A percentile compares a stretch with the other conserved stretches of the same genome.
Conservation (phyloP, 2,888 invertebrate genomes). For the Harpagoxenus sublaevis region DNA sequence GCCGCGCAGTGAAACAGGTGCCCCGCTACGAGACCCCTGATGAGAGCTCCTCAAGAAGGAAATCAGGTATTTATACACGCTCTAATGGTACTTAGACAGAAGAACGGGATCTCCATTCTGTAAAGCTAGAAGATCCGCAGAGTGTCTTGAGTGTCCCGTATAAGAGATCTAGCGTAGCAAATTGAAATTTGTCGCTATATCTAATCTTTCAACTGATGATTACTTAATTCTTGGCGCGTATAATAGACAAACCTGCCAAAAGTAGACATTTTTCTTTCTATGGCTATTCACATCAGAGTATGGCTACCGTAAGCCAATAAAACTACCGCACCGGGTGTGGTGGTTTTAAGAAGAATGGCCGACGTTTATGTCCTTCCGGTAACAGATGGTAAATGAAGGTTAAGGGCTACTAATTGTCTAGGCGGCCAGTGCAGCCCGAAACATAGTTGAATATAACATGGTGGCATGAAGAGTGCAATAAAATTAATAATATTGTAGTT, state of each 20-base stretch:
- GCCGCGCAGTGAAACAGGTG: conserved; percentile 66
- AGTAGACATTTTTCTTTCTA: neutral
- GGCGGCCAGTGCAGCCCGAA: neutral
- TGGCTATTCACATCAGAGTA: neutral
- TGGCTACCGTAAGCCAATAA: conserved; percentile 31
- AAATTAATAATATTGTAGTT: neutral
- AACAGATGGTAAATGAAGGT: conserved; percentile 54
- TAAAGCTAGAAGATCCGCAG: neutral
- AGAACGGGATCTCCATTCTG: conserved; percentile 35
- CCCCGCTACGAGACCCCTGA: conserved; percentile 8
- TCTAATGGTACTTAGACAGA: conserved; percentile 57
- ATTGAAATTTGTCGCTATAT: conserved; percentile 11
- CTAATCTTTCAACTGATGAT: neutral
- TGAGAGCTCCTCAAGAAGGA: conserved; percentile 62
- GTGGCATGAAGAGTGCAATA: neutral
- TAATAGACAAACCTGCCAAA: neutral
- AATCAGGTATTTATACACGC: conserved; percentile 73
- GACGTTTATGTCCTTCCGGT: conserved; percentile 65
- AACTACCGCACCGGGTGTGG: conserved; percentile 35
- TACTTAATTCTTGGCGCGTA: neutral
- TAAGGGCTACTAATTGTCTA: conserved; percentile 20
- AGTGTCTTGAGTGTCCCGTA: neutral
- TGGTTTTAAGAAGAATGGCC: conserved; percentile 49
- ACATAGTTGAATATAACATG: neutral
- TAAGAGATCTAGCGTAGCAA: neutral